phyloP scores from a whole-genome alignment of 2,888 invertebrate genomes.

The Frankliniella fusca region DNA sequence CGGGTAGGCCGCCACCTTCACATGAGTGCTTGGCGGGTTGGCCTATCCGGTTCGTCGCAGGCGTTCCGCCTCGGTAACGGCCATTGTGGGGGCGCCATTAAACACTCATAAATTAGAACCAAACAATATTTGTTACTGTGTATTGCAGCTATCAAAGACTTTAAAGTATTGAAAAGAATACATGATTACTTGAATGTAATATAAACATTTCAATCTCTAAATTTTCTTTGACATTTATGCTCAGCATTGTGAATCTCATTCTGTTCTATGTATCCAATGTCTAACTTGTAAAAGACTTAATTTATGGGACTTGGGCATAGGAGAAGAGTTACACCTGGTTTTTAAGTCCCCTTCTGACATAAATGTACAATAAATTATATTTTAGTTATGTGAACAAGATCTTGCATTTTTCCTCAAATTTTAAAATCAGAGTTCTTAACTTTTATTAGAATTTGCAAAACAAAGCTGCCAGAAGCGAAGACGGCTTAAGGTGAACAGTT shows the following conservation, averaged over 20 bases:
- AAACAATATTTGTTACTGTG: not conserved
- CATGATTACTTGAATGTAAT: not conserved
- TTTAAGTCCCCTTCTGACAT: not conserved
- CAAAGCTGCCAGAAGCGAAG: no score
- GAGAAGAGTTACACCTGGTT: not conserved
- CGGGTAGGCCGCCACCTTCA: no score
- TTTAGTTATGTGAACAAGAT: not conserved
- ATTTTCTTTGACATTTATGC: not conserved
- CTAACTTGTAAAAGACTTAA: not conserved
- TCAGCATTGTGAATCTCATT: conserved; percentile 3
- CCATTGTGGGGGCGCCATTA: no score
- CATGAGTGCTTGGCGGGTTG: no score
- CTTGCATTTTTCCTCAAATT: not conserved
- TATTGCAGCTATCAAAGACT: not conserved
- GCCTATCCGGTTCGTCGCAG: no score
- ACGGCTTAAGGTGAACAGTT: no score
- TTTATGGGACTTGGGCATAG: not conserved
- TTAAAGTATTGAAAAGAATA: not conserved
- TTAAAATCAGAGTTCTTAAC: no score
- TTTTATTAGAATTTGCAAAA: no score
- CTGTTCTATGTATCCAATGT: not conserved
- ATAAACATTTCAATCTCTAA: no score
- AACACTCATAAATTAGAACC: not conserved
- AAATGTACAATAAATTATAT: conserved; percentile 17
- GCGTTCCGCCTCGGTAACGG: no score